Percentiles rank a stretch among this genome's conserved stretches.
Evolutionary conservation across 2,888 invertebrate genomes (phyloP).

Genomic region (Plusia festucae): DNA sequence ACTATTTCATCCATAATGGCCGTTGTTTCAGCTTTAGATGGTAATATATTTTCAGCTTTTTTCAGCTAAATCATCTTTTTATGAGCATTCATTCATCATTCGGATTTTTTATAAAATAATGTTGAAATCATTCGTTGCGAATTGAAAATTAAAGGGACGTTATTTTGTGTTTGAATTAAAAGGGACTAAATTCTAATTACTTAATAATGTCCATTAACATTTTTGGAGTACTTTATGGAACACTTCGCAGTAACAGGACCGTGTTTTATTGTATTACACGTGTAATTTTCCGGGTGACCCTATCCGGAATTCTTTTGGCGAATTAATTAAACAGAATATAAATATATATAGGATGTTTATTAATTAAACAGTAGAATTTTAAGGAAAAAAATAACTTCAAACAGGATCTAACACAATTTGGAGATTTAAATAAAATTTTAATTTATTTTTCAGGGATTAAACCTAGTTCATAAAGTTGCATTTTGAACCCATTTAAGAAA

Average conservation of each 20-base stretch:
- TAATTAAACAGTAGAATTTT: neutral
- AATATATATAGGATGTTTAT: no score
- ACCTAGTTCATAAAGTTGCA: no score
- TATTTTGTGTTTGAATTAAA: slow-evolving; percentile 4
- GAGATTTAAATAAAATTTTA: no score
- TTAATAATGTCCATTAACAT: slow-evolving; percentile 4
- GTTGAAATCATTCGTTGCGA: neutral
- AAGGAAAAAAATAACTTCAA: neutral
- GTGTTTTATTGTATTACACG: neutral
- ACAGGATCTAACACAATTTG: no score
- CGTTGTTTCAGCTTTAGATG: neutral
- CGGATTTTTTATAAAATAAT: slow-evolving; percentile 1
- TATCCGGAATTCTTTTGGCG: neutral
- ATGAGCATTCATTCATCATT: neutral
- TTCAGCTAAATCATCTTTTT: slow-evolving; percentile 1
- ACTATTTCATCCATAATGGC: neutral
- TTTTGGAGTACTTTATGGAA: slow-evolving; percentile 4
- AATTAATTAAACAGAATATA: slow-evolving; percentile 1
- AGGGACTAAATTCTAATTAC: slow-evolving; percentile 2
- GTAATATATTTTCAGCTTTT: neutral
- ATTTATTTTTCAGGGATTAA: no score
- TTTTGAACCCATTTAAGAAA: no score
- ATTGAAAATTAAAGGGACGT: neutral
- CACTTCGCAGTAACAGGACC: slow-evolving; percentile 4
- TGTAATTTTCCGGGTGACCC: slow-evolving; percentile 1